Conservation (phyloP, 2,888 invertebrate species). For the Petrophora chlorosata region DNA sequence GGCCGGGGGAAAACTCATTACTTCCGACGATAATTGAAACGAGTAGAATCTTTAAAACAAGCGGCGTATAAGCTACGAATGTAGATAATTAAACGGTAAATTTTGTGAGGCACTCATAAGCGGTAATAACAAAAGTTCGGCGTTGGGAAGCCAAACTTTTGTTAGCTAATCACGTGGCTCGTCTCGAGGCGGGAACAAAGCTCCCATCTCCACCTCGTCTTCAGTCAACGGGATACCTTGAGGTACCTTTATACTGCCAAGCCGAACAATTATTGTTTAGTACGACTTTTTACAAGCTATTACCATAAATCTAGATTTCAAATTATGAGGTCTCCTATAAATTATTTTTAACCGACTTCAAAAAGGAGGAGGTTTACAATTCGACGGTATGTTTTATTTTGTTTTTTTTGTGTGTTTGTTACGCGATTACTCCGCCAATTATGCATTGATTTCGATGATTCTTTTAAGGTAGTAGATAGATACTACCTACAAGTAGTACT, state of each 20-base stretch:
- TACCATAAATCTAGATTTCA: too few relatives aligned
- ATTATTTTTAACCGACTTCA: too few relatives aligned
- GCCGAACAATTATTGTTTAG: too few relatives aligned
- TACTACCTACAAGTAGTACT: too few relatives aligned
- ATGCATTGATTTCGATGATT: too few relatives aligned
- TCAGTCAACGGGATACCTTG: not conserved
- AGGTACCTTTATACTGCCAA: not conserved
- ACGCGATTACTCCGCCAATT: too few relatives aligned
- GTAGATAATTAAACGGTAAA: slow-evolving; percentile 64
- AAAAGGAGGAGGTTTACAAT: too few relatives aligned
- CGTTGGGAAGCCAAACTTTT: slow-evolving; percentile 60
- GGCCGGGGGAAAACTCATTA: slow-evolving; percentile 21
- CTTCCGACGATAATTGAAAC: slow-evolving; percentile 37
- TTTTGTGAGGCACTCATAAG: slow-evolving; percentile 56
- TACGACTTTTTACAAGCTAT: not conserved
- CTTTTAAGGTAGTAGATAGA: too few relatives aligned
- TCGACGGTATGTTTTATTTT: too few relatives aligned
- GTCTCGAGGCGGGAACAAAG: slow-evolving; percentile 7
- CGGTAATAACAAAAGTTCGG: slow-evolving; percentile 66
- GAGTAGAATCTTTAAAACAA: slow-evolving; percentile 43
- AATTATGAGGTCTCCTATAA: too few relatives aligned
- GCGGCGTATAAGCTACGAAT: slow-evolving; percentile 49
- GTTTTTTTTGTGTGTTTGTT: too few relatives aligned
- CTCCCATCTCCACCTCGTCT: slow-evolving; percentile 8
- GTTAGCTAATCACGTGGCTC: slow-evolving; percentile 61